A percentile compares a stretch with the other conserved stretches of the same genome.
phyloP scores from a whole-genome alignment of 1,140 invertebrate genomes.

The Zeugodacus cucurbitae region DNA sequence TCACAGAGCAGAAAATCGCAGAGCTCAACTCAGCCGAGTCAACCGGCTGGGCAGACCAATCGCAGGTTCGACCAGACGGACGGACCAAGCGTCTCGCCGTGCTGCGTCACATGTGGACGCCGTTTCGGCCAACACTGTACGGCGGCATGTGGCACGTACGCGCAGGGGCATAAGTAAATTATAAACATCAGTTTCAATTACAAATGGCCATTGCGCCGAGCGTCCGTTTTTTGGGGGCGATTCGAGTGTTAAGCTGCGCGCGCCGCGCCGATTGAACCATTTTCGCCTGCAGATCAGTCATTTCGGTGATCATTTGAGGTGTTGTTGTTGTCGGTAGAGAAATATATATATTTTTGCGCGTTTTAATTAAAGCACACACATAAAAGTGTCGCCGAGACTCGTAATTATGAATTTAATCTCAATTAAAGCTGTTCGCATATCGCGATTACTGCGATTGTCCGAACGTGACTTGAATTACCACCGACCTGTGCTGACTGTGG shows the following conservation, averaged over 20 bases:
- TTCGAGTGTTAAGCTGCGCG: neutral
- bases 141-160: neutral
- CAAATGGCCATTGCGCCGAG: neutral
- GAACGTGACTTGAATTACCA: constrained; percentile 31
- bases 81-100: neutral
- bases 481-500: neutral
- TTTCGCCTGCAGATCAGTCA: neutral
- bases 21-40: neutral
- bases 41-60: neutral
- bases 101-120: constrained; percentile 4
- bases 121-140: neutral
- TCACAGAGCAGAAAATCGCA: neutral
- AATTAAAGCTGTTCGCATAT: constrained; percentile 34
- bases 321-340: neutral
- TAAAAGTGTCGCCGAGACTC: constrained; percentile 32
- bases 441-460: constrained; percentile 29
- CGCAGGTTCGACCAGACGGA: no score
- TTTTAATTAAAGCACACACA: constrained; percentile 30
- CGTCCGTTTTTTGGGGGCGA: neutral
- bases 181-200: constrained; percentile 39
- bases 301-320: neutral
- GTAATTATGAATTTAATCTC: constrained; percentile 39
- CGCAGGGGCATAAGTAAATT: constrained; percentile 32
- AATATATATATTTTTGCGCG: no score
- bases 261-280: neutral